phyloP scores from a whole-genome alignment of 2,888 invertebrate species.

The Zootermopsis nevadensis region DNA sequence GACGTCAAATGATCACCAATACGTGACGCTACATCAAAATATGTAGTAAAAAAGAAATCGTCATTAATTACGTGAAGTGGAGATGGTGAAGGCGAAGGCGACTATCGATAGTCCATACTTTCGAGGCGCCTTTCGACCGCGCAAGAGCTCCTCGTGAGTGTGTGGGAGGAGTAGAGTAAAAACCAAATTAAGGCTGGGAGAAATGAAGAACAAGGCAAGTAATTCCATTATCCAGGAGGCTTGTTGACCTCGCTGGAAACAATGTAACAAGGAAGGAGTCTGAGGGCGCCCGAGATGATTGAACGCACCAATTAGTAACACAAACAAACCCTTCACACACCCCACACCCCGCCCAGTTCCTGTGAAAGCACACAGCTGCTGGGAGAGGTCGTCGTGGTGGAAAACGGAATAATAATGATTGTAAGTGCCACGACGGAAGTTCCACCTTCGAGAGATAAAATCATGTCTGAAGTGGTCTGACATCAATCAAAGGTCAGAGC shows the following conservation, averaged over 20 bases:
- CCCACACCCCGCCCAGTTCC: not conserved
- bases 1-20: no score
- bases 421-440: not conserved
- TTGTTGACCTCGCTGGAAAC: constrained; percentile 33
- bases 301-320: constrained; percentile 41
- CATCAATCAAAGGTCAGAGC: no score
- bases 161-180: not conserved
- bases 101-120: not conserved
- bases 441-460: not conserved
- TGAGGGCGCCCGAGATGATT: constrained; percentile 24
- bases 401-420: constrained; percentile 3
- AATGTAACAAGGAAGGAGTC: constrained; percentile 23
- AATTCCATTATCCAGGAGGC: constrained; percentile 27
- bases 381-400: not conserved
- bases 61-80: no score
- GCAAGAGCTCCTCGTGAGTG: no score
- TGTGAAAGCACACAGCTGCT: constrained; percentile 17
- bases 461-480: no score
- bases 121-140: not conserved
- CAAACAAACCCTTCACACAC: constrained; percentile 28
- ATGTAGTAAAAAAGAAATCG: no score
- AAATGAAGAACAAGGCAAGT: not conserved
- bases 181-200: not conserved
- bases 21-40: no score
- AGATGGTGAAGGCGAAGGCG: no score